Percentiles rank a stretch among this genome's conserved stretches.
Evolutionary conservation across 2,888 invertebrate species (phyloP).

Genomic region (Ophioninae sp.): DNA sequence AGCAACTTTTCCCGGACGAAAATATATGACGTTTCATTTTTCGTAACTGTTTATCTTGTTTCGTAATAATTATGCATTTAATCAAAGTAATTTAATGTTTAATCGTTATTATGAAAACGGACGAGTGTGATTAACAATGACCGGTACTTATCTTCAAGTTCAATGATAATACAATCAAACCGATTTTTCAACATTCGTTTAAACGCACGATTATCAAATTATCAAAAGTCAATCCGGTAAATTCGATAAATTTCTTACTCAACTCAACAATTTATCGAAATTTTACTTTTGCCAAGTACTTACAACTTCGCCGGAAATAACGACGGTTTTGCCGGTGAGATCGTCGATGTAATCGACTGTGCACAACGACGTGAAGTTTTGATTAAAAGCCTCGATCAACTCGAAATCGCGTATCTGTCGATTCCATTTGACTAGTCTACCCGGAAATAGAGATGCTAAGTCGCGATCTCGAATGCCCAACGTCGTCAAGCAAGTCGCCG

Average conservation of each 20-base stretch:
- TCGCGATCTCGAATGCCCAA: slow-evolving; percentile 44
- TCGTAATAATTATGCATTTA: background rate
- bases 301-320: slow-evolving; percentile 75
- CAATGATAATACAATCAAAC: background rate
- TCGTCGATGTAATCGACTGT: slow-evolving; percentile 67
- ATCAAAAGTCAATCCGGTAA: too few species aligned
- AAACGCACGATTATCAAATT: too few species aligned
- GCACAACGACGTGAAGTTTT: slow-evolving; percentile 65
- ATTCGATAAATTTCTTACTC: background rate
- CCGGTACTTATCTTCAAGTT: background rate
- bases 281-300: slow-evolving; percentile 48
- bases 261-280: background rate
- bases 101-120: background rate
- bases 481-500: slow-evolving; percentile 62
- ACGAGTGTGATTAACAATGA: background rate
- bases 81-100: background rate
- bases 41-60: background rate
- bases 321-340: slow-evolving; percentile 73
- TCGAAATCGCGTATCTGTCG: slow-evolving; percentile 61
- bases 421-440: slow-evolving; percentile 67
- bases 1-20: slow-evolving; percentile 72
- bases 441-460: slow-evolving; percentile 53
- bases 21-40: background rate
- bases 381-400: slow-evolving; percentile 65
- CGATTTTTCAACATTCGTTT: background rate